Evolutionary conservation across 1,140 invertebrate genomes (phyloP).

Genomic region (Ylistrum balloti): DNA sequence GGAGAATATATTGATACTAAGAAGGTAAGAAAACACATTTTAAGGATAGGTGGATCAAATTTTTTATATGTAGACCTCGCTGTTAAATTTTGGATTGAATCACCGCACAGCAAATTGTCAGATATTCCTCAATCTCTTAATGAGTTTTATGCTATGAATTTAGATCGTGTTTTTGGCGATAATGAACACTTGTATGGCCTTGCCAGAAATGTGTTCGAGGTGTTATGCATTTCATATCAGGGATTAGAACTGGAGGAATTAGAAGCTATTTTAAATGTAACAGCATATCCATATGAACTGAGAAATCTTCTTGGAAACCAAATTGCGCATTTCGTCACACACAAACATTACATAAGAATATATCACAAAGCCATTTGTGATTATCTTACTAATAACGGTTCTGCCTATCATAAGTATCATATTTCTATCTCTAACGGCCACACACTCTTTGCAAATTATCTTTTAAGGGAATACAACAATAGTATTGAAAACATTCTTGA

Average conservation of each 20-base stretch:
- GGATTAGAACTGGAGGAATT: slow-evolving; percentile 7
- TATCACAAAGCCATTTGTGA: slow-evolving; percentile 24
- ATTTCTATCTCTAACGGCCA: neutral
- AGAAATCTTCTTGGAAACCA: neutral
- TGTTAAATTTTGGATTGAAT: neutral
- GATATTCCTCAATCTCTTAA: slow-evolving; percentile 5
- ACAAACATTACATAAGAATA: neutral
- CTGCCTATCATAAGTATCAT: neutral
- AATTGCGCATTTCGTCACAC: slow-evolving; percentile 42
- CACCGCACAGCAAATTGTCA: neutral
- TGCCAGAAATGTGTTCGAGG: slow-evolving; percentile 29
- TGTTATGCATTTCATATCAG: neutral
- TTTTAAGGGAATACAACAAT: neutral
- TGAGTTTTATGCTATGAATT: neutral
- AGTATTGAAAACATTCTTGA: neutral
- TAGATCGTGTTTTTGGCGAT: slow-evolving; percentile 37
- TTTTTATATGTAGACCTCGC: slow-evolving; percentile 11
- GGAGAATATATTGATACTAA: neutral
- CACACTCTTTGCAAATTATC: neutral
- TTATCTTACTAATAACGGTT: neutral
- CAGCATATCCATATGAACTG: neutral
- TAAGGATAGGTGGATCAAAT: neutral
- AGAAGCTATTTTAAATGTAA: neutral
- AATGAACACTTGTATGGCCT: neutral
- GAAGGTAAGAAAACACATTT: neutral